Conservation (phyloP, 2,113 vertebrate genomes). For the Arvicanthis niloticus region DNA sequence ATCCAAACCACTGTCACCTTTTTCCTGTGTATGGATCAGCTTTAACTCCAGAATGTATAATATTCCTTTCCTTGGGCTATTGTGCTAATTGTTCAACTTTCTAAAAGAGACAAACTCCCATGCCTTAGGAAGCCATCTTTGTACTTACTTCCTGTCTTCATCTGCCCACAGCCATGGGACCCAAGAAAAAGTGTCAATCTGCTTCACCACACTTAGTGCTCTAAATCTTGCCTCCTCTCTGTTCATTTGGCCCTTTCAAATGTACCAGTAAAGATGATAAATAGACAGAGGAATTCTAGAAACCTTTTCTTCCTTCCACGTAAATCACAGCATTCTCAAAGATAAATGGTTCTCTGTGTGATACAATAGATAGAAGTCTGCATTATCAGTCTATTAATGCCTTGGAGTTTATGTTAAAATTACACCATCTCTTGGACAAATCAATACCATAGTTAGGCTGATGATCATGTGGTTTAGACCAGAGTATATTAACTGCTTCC, state of each 20-base stretch:
- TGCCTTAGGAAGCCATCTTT: neutral
- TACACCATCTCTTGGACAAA: neutral
- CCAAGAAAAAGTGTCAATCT: neutral
- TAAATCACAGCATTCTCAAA: neutral
- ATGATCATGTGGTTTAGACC: neutral
- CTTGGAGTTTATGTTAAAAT: neutral
- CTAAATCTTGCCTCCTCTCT: neutral
- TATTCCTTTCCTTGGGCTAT: neutral
- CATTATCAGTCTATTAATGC: neutral
- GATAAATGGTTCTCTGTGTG: neutral
- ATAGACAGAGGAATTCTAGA: neutral
- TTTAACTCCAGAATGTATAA: neutral
- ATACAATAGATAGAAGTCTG: neutral
- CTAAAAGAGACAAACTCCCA: neutral
- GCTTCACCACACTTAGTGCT: neutral
- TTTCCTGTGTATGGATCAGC: neutral
- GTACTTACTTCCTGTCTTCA: conserved; percentile 7
- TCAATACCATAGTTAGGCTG: neutral
- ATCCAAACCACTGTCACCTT: neutral
- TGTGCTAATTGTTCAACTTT: neutral
- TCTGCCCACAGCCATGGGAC: neutral
- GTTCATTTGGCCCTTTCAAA: neutral
- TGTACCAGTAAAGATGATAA: neutral
- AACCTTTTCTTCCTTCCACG: neutral
- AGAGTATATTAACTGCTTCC: neutral